phyloP scores from a whole-genome alignment of 2,113 vertebrate species.

The Myiopsitta monachus region DNA sequence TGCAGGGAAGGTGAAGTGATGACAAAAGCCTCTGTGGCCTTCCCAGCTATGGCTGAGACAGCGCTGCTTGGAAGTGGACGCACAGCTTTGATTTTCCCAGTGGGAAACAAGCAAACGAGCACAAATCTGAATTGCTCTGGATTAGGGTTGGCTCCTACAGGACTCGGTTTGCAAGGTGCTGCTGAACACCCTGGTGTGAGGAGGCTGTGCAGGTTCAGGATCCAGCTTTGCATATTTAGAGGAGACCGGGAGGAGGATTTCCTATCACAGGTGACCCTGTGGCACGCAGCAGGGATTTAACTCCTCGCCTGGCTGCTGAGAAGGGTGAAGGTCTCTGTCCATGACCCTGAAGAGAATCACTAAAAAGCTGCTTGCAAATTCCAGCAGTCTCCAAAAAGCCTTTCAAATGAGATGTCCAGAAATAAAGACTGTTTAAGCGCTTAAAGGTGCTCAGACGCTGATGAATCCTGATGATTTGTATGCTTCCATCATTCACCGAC shows the following conservation, averaged over 20 bases:
- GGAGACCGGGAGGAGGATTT: neutral
- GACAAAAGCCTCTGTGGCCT: neutral
- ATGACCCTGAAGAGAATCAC: neutral
- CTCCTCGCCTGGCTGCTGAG: neutral
- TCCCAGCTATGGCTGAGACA: neutral
- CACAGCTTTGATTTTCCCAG: neutral
- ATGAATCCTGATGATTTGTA: conserved; percentile 19
- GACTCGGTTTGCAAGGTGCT: neutral
- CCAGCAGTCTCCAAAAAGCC: neutral
- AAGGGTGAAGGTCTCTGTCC: neutral
- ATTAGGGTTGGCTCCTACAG: neutral
- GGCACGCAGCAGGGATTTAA: neutral
- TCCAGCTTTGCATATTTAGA: neutral
- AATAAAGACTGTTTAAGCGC: neutral
- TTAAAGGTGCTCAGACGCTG: neutral
- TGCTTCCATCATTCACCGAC: conserved; percentile 20
- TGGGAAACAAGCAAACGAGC: neutral
- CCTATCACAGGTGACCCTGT: neutral
- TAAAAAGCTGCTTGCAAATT: neutral
- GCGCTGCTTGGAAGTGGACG: neutral
- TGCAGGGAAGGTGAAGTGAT: neutral
- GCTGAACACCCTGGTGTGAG: accelerated
- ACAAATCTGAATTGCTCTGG: neutral
- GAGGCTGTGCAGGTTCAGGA: neutral
- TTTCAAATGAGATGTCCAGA: neutral